Evolutionary conservation across 2,113 vertebrate genomes (phyloP).

Genomic region (Dryoscopus gambensis): DNA sequence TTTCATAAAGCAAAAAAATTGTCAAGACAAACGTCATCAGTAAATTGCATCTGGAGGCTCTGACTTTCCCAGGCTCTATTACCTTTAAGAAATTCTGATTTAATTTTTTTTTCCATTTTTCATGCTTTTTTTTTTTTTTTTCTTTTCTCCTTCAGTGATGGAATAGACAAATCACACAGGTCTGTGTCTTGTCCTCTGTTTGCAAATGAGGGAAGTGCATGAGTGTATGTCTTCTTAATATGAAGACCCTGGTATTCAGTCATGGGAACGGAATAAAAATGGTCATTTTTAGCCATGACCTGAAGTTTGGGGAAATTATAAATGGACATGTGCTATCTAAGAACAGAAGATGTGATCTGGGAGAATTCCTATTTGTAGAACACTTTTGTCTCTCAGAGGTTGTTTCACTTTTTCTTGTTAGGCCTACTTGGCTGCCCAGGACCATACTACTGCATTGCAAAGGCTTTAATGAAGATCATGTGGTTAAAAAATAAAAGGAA

Average conservation of each 20-base stretch:
- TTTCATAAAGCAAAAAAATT: not conserved
- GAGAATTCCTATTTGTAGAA: not conserved
- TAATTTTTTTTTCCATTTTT: not conserved
- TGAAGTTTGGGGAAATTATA: not conserved
- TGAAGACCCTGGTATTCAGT: not conserved
- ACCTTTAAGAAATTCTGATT: not conserved
- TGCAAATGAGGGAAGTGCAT: not conserved
- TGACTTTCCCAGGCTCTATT: not conserved
- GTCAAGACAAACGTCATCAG: not conserved
- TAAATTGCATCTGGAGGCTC: not conserved
- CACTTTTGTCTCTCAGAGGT: not conserved
- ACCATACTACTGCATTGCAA: not conserved
- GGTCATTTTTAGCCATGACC: not conserved
- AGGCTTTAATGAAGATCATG: not conserved
- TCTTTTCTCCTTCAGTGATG: not conserved
- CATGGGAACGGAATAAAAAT: rapidly evolving
- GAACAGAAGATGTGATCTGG: not conserved
- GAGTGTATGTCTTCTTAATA: not conserved
- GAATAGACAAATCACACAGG: not conserved
- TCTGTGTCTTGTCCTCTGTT: not conserved
- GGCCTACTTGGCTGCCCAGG: not conserved
- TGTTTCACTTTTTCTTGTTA: not conserved
- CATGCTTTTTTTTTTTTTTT: not conserved
- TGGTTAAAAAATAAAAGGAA: not conserved
- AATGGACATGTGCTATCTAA: not conserved